These are phyloP conservation scores for Agapetus fuscipes DNA, from an alignment of 2,888 invertebrate genomes.

Conservation along the genomic window DNA sequence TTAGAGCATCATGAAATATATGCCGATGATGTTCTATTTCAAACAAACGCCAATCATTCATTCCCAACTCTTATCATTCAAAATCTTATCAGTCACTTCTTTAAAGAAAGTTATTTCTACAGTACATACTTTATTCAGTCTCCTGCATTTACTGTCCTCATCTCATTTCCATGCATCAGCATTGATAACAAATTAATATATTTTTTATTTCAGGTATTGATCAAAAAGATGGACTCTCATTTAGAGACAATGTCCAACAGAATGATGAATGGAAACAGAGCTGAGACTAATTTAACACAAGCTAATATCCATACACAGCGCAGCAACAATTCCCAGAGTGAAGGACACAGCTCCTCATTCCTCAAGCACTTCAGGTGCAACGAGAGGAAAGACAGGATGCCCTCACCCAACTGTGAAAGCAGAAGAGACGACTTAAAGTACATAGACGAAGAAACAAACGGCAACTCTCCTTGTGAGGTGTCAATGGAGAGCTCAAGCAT, in stretches of 20 bases:
- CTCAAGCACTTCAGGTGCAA: slow-evolving; percentile 15
- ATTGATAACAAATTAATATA: too few species aligned
- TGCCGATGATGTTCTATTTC: too few species aligned
- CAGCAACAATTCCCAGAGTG: slow-evolving; percentile 7
- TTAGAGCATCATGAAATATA: too few species aligned
- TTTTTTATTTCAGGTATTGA: slow-evolving; percentile 29
- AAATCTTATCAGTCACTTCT: too few species aligned
- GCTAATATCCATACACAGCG: slow-evolving; percentile 15
- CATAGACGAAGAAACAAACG: slow-evolving; percentile 59
- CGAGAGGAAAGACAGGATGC: slow-evolving; percentile 22
- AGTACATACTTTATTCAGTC: too few species aligned
- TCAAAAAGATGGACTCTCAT: slow-evolving; percentile 43
- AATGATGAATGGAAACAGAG: slow-evolving; percentile 27
- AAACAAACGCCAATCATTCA: too few species aligned
- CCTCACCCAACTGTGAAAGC: slow-evolving; percentile 23
- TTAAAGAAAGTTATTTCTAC: too few species aligned
- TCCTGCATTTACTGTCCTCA: too few species aligned
- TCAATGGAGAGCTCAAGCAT: slow-evolving; percentile 28
- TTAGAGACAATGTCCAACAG: slow-evolving; percentile 38
- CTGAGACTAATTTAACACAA: slow-evolving; percentile 15
- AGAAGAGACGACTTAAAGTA: slow-evolving; percentile 54
- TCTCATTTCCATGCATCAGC: too few species aligned
- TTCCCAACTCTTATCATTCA: too few species aligned
- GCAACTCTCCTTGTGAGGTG: slow-evolving; percentile 29
- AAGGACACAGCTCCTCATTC: slow-evolving; percentile 13